Evolutionary conservation across 2,888 invertebrate species (phyloP), one percentile per base, ranked within the genome.

Genomic region (Serripes groenlandicus): DNA sequence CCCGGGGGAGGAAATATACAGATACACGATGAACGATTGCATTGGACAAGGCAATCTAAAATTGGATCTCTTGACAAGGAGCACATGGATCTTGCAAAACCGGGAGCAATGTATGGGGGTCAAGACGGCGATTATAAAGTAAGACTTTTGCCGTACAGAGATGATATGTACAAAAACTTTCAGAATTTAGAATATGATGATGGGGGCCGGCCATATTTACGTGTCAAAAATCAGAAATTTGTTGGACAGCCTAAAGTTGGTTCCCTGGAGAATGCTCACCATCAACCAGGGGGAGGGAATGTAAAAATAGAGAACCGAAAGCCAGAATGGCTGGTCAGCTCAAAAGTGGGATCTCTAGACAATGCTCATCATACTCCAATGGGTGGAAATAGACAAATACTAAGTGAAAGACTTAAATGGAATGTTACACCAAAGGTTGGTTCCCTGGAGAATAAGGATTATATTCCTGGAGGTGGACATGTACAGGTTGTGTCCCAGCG

Each of bases 341-440:
- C 92, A 2, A 89, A 90, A 71, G 88, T 92, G 5, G 90, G 88
- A 3, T 91, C 91, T 0, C 72, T 92, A 23, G 88, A 89, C 11
- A 91, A 91, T 79, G 75, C 76, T 21, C 70, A 88, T 21, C 87
- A 91, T 70, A 62, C 42, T 37, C 90, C 92, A 7, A 73, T 78
- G 7, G 86, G 87, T 23, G 87, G 89, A 26, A 86, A 87, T 73
- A 83, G 52, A 75, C 76, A 37, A 42, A 89, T 90, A 30, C n/a
- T 83, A 15, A 69, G 78, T 75, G 89, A 90, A 34, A 87, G 78
- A 74, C 82, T 86, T 15, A 85, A 90, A 3, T 95, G 94, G 94
- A 97, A 97, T 89, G 97, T 97, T 0, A 96, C 97, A 75, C 97
- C 98, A 3, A 97, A 97, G 95, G 97, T 99, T 93, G 98, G 98